Conservation (phyloP, 2,797 vertebrate genomes). For the Lagocephalus sceleratus region DNA sequence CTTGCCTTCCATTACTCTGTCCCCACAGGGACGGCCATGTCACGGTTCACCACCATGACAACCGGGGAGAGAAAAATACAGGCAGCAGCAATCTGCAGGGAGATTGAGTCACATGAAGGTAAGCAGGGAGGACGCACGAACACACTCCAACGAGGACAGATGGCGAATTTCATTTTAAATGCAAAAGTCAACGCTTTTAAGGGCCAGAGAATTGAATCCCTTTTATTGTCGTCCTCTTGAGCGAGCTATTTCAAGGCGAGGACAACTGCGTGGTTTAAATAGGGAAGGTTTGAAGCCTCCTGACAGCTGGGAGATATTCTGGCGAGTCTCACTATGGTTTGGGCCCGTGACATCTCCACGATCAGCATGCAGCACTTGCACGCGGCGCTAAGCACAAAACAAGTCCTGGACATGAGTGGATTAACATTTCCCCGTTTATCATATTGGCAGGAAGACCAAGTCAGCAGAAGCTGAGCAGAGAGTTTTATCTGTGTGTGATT, state of each 20-base stretch:
- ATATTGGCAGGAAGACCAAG: constrained; percentile 48
- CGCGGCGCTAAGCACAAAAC: constrained; percentile 50
- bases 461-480: constrained; percentile 42
- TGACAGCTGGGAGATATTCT: constrained; percentile 91
- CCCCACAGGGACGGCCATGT: constrained; percentile 80
- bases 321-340: constrained; percentile 64
- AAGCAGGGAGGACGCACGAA: constrained; percentile 17
- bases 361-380: constrained; percentile 58
- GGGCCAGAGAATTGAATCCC: constrained; percentile 82
- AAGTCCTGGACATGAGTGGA: constrained; percentile 38
- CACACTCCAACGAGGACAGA: too few relatives aligned
- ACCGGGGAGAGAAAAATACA: constrained; percentile 86
- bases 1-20: constrained; percentile 29
- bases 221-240: constrained; percentile 85
- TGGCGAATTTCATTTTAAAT: neutral
- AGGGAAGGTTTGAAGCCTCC: constrained; percentile 76
- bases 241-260: constrained; percentile 85
- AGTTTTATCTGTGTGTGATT: constrained; percentile 20
- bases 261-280: constrained; percentile 79
- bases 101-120: constrained; percentile 86
- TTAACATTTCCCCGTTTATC: constrained; percentile 57
- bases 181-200: constrained; percentile 71
- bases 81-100: constrained; percentile 90
- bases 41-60: constrained; percentile 85
- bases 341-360: constrained; percentile 73